Conservation (phyloP, 2,113 vertebrate species). For the Alaudala cheleensis region DNA sequence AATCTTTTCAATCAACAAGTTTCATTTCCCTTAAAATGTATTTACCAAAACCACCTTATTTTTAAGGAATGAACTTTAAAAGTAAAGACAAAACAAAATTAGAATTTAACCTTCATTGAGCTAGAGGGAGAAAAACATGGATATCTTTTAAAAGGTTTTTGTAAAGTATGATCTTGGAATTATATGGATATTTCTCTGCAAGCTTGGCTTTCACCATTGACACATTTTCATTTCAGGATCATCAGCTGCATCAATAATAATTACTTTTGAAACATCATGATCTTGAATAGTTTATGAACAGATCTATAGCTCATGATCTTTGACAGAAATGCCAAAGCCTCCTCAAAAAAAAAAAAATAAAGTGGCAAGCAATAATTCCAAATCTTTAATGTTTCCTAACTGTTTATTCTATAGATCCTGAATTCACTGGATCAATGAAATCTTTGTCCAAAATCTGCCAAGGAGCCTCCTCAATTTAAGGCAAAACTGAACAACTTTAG, state of each 20-base stretch:
- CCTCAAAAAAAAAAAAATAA: neutral
- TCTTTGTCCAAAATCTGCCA: neutral
- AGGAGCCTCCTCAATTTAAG: neutral
- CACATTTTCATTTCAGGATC: neutral
- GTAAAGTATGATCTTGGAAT: neutral
- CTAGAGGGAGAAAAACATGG: neutral
- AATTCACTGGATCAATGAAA: neutral
- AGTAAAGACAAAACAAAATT: neutral
- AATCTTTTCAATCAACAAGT: neutral
- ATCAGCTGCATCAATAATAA: neutral
- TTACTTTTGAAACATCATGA: neutral
- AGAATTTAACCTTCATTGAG: neutral
- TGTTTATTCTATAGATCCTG: neutral
- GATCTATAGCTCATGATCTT: neutral
- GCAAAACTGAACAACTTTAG: neutral
- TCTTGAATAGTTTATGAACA: neutral
- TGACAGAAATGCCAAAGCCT: neutral
- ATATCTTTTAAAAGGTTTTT: neutral
- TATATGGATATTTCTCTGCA: neutral
- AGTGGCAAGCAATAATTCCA: neutral
- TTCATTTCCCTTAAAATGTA: neutral
- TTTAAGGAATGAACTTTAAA: neutral
- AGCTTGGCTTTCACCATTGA: neutral
- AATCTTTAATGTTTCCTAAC: neutral
- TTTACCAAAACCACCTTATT: neutral